Conservation (phyloP, 2,888 invertebrate species). For the Polydrusus pterygomalis region DNA sequence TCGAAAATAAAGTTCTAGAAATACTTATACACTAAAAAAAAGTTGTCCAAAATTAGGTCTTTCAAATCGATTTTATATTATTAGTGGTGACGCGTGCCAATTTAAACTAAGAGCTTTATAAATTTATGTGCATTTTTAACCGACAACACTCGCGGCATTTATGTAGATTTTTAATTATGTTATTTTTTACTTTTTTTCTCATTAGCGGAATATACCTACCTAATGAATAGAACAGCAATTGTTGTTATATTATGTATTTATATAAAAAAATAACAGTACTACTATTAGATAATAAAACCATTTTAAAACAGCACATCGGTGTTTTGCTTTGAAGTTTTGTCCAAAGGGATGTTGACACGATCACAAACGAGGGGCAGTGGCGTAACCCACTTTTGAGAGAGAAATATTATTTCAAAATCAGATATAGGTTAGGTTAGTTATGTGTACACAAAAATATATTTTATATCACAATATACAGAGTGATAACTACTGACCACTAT, state of each 20-base stretch:
- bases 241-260: conserved; percentile 66
- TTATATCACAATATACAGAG: too few species aligned
- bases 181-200: conserved; percentile 60
- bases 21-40: neutral
- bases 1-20: too few species aligned
- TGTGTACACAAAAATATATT: too few species aligned
- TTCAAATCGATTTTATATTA: neutral
- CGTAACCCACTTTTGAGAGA: too few species aligned
- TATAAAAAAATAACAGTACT: conserved; percentile 54
- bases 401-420: too few species aligned
- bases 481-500: too few species aligned
- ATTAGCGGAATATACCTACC: conserved; percentile 63
- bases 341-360: too few species aligned
- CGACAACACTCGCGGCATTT: conserved; percentile 61
- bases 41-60: neutral
- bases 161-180: conserved; percentile 62
- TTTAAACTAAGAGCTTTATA: conserved; percentile 63
- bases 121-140: conserved; percentile 62
- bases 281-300: conserved; percentile 49
- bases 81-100: neutral
- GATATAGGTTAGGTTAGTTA: too few species aligned
- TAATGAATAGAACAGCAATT: conserved; percentile 67
- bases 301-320: conserved; percentile 5
- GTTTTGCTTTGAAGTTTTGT: neutral
- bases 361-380: too few species aligned